These are phyloP conservation scores for Asarcornis scutulata DNA, from an alignment of 2,113 vertebrate genomes.

Conservation along the genomic window DNA sequence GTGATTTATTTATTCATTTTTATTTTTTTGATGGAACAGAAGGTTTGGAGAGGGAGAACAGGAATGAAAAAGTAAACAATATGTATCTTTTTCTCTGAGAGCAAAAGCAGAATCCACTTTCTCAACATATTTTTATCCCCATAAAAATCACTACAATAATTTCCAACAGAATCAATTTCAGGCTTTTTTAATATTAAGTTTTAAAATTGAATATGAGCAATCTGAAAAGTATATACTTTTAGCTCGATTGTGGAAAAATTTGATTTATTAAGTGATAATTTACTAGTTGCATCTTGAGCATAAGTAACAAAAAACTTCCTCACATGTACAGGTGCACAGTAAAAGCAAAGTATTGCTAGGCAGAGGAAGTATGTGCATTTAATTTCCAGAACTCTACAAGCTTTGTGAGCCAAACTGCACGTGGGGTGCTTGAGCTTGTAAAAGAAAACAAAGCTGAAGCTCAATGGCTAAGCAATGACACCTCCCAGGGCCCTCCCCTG, in stretches of 20 bases:
- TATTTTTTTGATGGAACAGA: not conserved
- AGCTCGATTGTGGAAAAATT: not conserved
- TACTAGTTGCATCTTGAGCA: not conserved
- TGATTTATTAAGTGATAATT: not conserved
- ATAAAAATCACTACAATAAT: not conserved
- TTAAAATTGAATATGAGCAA: not conserved
- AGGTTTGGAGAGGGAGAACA: not conserved
- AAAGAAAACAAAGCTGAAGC: not conserved
- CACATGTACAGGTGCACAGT: accelerated
- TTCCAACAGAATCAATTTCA: not conserved
- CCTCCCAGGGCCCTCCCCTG: not conserved
- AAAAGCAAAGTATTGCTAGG: not conserved
- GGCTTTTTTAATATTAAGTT: not conserved
- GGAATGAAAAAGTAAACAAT: not conserved
- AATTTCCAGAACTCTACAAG: not conserved
- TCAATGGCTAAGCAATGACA: not conserved
- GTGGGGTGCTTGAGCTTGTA: not conserved
- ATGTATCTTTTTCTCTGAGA: not conserved
- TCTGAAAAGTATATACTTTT: not conserved
- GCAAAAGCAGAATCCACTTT: not conserved
- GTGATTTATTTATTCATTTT: not conserved
- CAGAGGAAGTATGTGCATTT: not conserved
- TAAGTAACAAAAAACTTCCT: not conserved
- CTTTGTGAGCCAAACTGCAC: not conserved
- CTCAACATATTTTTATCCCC: not conserved